phyloP scores from a whole-genome alignment of 2,797 vertebrate genomes.

The Microctenopoma lineatum region DNA sequence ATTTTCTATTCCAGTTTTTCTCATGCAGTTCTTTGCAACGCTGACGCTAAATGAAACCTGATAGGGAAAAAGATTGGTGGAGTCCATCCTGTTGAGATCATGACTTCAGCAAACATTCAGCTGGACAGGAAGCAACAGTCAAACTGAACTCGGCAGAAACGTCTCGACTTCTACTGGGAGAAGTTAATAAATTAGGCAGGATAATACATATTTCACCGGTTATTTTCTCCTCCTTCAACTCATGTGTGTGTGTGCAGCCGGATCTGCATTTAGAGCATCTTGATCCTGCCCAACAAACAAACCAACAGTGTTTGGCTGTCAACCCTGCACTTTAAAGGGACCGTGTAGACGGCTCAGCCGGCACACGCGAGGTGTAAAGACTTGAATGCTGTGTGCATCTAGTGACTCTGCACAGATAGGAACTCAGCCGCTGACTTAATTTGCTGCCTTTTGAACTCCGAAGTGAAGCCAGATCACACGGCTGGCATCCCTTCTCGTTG shows the following conservation, averaged over 20 bases:
- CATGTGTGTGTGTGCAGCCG: conserved; percentile 4
- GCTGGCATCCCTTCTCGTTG: conserved; percentile 30
- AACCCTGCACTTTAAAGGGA: conserved; percentile 46
- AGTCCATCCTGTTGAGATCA: neutral
- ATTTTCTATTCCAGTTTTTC: neutral
- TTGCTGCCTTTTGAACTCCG: conserved; percentile 50
- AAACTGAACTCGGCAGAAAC: neutral
- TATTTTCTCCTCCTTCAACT: neutral
- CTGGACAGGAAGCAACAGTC: neutral
- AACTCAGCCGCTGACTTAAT: conserved; percentile 48
- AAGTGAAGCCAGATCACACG: conserved; percentile 55
- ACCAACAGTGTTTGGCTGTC: conserved; percentile 43
- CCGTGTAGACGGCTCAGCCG: conserved; percentile 13
- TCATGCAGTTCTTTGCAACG: neutral
- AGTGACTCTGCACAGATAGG: conserved; percentile 47
- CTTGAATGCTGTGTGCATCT: conserved; percentile 37
- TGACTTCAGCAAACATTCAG: neutral
- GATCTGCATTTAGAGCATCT: conserved; percentile 38
- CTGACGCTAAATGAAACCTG: neutral
- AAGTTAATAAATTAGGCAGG: conserved; percentile 7
- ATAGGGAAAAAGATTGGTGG: neutral
- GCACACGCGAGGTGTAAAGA: conserved; percentile 27
- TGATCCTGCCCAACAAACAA: conserved; percentile 40
- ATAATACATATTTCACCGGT: conserved; percentile 4
- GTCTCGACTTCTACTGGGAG: neutral